Evolutionary conservation across 2,888 invertebrate genomes (phyloP).

Genomic region (Hecatera dysodea): DNA sequence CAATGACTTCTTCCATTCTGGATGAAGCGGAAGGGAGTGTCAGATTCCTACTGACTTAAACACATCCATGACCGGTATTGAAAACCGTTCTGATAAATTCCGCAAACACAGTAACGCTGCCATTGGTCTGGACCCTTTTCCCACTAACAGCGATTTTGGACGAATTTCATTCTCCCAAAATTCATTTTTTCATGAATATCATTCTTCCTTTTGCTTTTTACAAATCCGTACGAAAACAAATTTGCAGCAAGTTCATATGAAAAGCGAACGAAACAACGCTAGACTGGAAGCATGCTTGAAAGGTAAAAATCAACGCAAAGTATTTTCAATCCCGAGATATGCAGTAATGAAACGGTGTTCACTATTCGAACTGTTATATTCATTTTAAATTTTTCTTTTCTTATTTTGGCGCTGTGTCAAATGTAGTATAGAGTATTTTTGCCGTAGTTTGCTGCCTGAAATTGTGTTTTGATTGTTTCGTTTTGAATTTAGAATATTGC

Average conservation of each 20-base stretch:
- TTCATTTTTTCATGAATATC: not conserved
- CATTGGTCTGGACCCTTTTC: no score
- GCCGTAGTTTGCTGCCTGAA: no score
- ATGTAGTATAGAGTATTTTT: slow-evolving; percentile 31
- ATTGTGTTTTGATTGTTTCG: not conserved
- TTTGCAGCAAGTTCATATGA: slow-evolving; percentile 54
- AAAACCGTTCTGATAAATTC: no score
- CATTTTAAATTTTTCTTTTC: slow-evolving; percentile 32
- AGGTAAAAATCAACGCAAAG: slow-evolving; percentile 71
- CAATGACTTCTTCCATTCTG: no score
- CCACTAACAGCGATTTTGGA: no score
- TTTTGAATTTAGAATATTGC: no score
- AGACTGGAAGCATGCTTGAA: slow-evolving; percentile 35
- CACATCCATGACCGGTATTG: no score
- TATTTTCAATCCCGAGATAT: slow-evolving; percentile 73
- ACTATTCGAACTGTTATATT: slow-evolving; percentile 59
- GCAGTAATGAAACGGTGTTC: slow-evolving; percentile 74
- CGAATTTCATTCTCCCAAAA: no score
- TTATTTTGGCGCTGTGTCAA: slow-evolving; percentile 60
- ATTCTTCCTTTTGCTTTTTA: not conserved
- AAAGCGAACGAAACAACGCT: slow-evolving; percentile 62
- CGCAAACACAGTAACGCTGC: no score
- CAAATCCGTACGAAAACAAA: slow-evolving; percentile 39
- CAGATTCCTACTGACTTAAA: no score
- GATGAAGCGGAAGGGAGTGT: no score